Conservation (phyloP, 1,140 invertebrate genomes). For the Oreohelix idahoensis region DNA sequence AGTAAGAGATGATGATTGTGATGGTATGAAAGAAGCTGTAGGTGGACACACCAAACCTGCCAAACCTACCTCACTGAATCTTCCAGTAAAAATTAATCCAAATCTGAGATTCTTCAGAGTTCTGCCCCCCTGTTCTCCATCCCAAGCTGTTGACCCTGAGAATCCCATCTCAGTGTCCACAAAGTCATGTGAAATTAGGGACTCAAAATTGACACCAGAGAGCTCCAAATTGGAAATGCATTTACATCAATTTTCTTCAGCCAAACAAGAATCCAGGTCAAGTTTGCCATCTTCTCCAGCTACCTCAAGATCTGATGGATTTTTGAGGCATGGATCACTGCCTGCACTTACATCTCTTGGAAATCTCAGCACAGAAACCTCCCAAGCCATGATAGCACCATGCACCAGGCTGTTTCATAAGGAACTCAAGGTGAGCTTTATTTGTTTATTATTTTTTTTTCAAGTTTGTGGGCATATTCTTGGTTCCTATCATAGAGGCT, state of each 20-base stretch:
- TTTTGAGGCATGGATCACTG: neutral
- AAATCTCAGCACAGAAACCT: neutral
- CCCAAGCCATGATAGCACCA: neutral
- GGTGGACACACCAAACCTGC: neutral
- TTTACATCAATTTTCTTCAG: neutral
- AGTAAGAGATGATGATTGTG: neutral
- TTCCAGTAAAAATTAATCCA: neutral
- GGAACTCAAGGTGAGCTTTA: neutral
- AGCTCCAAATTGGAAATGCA: neutral
- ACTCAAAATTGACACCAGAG: neutral
- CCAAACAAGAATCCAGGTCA: neutral
- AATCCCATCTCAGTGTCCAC: too few species aligned
- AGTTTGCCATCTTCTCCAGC: slow-evolving; percentile 2
- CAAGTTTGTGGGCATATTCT: too few species aligned
- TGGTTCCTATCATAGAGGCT: too few species aligned
- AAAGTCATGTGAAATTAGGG: neutral
- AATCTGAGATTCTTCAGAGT: neutral
- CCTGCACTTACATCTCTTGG: neutral
- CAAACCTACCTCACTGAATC: neutral
- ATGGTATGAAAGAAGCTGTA: neutral
- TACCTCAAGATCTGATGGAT: neutral
- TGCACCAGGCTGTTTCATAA: neutral
- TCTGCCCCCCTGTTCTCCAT: too few species aligned
- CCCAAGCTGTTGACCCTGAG: too few species aligned
- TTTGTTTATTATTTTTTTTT: too few species aligned